Conservation (phyloP, 2,888 invertebrate species). For the Mesorhabditis spiculigera region DNA sequence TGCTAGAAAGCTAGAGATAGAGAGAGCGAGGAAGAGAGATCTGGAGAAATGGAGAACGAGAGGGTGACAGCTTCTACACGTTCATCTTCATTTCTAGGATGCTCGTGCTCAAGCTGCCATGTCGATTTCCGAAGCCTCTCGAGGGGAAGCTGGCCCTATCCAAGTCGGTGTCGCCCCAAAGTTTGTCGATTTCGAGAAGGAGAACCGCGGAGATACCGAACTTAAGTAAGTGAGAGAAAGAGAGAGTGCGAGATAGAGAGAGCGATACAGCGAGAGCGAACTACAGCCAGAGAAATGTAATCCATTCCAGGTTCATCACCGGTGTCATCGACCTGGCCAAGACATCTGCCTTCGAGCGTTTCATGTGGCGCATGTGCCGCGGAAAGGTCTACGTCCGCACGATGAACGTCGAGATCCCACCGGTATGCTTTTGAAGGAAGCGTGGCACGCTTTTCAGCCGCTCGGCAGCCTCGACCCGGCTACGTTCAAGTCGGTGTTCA, state of each 20-base stretch:
- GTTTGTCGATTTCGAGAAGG: conserved; percentile 27
- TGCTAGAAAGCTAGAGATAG: too few relatives aligned
- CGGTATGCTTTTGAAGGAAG: not conserved
- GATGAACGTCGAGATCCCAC: conserved; percentile 26
- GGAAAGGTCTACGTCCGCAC: conserved; percentile 71
- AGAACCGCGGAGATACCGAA: conserved; percentile 29
- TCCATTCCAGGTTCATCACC: conserved; percentile 79
- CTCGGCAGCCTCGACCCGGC: conserved; percentile 80
- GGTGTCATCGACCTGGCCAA: conserved; percentile 90
- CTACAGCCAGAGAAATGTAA: not conserved
- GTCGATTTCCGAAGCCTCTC: conserved; percentile 45
- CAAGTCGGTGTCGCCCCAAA: conserved; percentile 19
- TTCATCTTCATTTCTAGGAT: conserved; percentile 22
- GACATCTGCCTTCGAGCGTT: conserved; percentile 89
- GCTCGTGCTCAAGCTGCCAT: conserved; percentile 38
- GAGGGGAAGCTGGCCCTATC: conserved; percentile 35
- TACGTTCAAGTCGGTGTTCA: conserved; percentile 80
- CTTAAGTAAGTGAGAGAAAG: conserved; percentile 25
- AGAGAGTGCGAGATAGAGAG: not conserved
- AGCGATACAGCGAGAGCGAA: not conserved
- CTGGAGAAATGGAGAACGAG: not conserved
- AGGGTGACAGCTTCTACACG: not conserved
- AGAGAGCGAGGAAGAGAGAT: not conserved
- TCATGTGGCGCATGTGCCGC: conserved; percentile 94
- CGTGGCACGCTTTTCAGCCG: conserved; percentile 10